Conservation (phyloP, 2,797 vertebrate species). For the Gymnodraco acuticeps region DNA sequence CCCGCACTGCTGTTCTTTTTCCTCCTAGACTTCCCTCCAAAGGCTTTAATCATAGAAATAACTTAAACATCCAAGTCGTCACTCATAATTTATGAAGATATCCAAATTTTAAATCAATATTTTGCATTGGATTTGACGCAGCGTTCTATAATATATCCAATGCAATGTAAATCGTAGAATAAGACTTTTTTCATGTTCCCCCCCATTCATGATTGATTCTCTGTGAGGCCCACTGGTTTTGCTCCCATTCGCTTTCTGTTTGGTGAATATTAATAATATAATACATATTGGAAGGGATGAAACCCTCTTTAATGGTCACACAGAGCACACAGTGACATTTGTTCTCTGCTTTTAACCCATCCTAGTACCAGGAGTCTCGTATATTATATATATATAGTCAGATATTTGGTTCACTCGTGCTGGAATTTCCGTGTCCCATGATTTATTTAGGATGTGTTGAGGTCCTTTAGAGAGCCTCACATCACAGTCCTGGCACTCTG, state of each 20-base stretch:
- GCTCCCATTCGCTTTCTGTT: constrained; percentile 55
- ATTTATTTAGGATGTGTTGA: constrained; percentile 79
- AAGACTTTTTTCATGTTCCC: background rate
- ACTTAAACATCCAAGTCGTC: constrained; percentile 1
- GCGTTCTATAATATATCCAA: constrained; percentile 39
- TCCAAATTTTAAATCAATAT: constrained; percentile 6
- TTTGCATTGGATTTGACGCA: background rate
- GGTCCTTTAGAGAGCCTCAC: constrained; percentile 66
- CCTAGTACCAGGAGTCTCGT: too few relatives aligned
- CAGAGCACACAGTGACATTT: too few relatives aligned
- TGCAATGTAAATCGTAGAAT: constrained; percentile 10
- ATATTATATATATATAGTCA: background rate
- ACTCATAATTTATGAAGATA: constrained; percentile 33
- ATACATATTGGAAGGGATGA: too few relatives aligned
- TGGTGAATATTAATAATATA: constrained; percentile 13
- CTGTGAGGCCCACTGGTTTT: constrained; percentile 42
- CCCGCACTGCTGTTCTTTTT: background rate
- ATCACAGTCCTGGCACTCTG: constrained; percentile 42
- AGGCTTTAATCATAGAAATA: constrained; percentile 23
- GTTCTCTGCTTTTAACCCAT: too few relatives aligned
- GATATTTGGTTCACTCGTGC: constrained; percentile 70
- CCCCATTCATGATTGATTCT: constrained; percentile 53
- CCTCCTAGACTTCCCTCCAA: background rate
- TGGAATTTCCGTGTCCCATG: constrained; percentile 75
- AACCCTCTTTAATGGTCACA: too few relatives aligned